Evolutionary conservation across 2,797 vertebrate species (phyloP), one percentile per base, ranked within the genome.

Genomic region (Neoniphon sammara): DNA sequence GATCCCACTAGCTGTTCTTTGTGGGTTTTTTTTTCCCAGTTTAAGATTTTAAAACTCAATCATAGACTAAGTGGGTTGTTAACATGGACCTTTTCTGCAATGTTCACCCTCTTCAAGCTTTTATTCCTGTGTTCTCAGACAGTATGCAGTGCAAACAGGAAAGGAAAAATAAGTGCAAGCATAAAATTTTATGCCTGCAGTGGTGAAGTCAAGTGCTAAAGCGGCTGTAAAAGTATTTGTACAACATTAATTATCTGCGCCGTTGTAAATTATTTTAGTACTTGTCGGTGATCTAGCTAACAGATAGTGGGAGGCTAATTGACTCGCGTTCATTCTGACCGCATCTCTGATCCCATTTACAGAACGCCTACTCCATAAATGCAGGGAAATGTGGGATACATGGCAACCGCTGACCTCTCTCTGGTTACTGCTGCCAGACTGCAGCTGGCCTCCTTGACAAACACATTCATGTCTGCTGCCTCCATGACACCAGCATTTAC

Each of bases 401-500:
- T 75, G 75, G 85, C 17, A 18, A 15, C 44, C 17, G 17, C 18
- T 75, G 59, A 68, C 71, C 74, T 74, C 63, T 56, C 55, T 64
- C 84, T 50, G 3, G 67, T 6, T 61, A 82, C 81, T 72, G 84
- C 74, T 82, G 73, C 84, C 83, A 63, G 70, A 63, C 67, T 34
- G 36, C 73, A 47, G 67, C 44, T 27, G 81, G 87, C 85, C 84
- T 87, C 87, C 17, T 9, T 39, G 36, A n/a, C 80, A 66, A 88
- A 87, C 85, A 70, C 84, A 89, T 91, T 89, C 88, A 78, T 87
- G 84, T 83, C 82, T 87, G 86, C 80, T 65, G 84, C 75, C 77
- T 30, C 85, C 90, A 53, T 52, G 89, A 89, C 89, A 84, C 78
- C 85, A 58, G 8, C 2, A 87, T 90, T 86, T 79, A 47, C 59